Evolutionary conservation across 2,888 invertebrate genomes (phyloP).

Genomic region (Lamproptera curius): DNA sequence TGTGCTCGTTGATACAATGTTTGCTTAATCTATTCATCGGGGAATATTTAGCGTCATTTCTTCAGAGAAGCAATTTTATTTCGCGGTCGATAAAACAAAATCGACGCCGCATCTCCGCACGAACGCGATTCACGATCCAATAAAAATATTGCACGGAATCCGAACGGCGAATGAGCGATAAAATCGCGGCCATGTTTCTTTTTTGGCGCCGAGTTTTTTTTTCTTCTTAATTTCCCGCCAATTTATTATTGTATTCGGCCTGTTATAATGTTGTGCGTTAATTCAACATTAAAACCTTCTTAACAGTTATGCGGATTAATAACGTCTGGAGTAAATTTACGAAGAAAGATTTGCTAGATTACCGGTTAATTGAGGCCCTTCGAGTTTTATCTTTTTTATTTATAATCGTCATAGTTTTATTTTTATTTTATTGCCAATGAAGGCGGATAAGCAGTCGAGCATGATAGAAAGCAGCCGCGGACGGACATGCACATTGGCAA

Average conservation of each 20-base stretch:
- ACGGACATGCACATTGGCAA: not conserved
- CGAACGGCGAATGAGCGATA: conserved; percentile 23
- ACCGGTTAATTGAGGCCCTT: conserved; percentile 1
- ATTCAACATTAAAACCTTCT: conserved; percentile 11
- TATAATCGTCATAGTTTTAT: not conserved
- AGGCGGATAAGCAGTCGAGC: too few species aligned
- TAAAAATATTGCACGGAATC: conserved; percentile 19
- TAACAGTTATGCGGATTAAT: conserved; percentile 7
- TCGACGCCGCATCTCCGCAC: conserved; percentile 22
- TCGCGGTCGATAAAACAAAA: conserved; percentile 22
- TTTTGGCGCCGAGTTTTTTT: conserved; percentile 16
- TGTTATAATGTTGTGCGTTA: conserved; percentile 18
- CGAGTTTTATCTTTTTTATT: conserved; percentile 1
- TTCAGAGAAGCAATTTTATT: conserved; percentile 2
- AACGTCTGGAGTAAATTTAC: not conserved
- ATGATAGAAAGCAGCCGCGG: too few species aligned
- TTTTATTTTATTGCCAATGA: too few species aligned
- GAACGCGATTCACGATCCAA: conserved; percentile 22
- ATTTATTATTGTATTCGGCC: conserved; percentile 2
- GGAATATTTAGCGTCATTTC: conserved; percentile 10
- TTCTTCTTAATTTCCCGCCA: conserved; percentile 13
- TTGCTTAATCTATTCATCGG: not conserved
- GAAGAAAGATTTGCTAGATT: conserved; percentile 10
- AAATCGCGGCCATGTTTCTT: conserved; percentile 19
- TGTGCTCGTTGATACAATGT: too few species aligned